Conservation (phyloP, 2,797 vertebrate species). For the Scleropages formosus region DNA sequence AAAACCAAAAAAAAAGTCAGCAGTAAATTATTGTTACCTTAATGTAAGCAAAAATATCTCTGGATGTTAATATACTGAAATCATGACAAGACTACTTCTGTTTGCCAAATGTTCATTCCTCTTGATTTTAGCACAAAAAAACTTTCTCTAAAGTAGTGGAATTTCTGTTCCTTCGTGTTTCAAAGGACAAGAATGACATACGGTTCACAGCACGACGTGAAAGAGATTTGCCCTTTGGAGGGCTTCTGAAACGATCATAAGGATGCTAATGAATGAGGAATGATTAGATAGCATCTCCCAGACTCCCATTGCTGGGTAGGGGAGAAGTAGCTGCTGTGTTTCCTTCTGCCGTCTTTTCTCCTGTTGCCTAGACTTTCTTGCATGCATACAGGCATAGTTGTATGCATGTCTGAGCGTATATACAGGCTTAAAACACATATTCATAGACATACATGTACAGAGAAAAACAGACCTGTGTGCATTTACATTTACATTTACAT, state of each 20-base stretch:
- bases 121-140: not conserved
- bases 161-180: constrained; percentile 4
- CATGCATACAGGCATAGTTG: not conserved
- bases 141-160: not conserved
- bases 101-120: not conserved
- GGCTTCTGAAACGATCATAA: constrained; percentile 9
- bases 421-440: not conserved
- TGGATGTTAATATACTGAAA: not conserved
- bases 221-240: constrained; percentile 13
- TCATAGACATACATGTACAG: not conserved
- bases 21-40: not conserved
- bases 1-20: not conserved
- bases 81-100: not conserved
- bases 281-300: constrained; percentile 24
- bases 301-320: not conserved
- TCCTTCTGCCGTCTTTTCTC: not conserved
- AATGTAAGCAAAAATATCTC: not conserved
- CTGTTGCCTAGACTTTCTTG: not conserved
- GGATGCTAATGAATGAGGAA: constrained; percentile 23
- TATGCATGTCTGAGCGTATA: not conserved
- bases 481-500: not conserved
- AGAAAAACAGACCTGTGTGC: not conserved
- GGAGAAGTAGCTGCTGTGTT: constrained; percentile 18
- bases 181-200: not conserved
- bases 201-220: constrained; percentile 1